Base-by-base conservation (phyloP, 2,797 vertebrate genomes). In the Ctenopoma kingsleyae region DNA sequence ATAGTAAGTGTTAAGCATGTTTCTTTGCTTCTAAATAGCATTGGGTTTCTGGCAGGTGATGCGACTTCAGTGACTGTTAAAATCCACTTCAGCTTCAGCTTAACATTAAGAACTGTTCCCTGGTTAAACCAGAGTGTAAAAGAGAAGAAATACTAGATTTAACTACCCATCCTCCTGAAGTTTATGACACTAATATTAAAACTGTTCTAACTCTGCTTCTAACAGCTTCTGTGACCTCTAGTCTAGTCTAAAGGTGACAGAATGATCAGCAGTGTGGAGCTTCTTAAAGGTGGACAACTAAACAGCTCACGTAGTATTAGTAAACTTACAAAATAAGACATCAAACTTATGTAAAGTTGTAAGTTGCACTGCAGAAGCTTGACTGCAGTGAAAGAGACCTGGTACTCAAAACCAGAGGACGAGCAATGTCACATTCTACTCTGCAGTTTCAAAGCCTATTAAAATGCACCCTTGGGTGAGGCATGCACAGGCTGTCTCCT, bases 401-500 rank as follows among this genome's bases (percentile, higher is more conserved):
- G 71, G 25, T 68, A 49, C 78, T 77, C 56, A 27, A 74, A 73
- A 82, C 65, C 82, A 84, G 70, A 91, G 90, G 86, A 89, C 90
- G 48, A 65, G 67, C 85, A 90, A 92, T 80, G 88, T 90, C 90
- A 89, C 52, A 67, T 78, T 81, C 77, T 36, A 64, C 78, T 64
- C 67, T 54, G 83, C 81, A 61, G 67, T 76, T 85, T 82, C 80
- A 91, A 89, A 90, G 89, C 86, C 81, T 76, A 89, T 89, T 91
- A 86, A 91, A 87, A 80, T 76, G 80, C 87, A 90, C 86, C 88
- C 90, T 86, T 81, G 83, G 82, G 87, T 90, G 84, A 86, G 81
- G 75, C 74, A n/a, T 61, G 55, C 69, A 71, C 76, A 78, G 36
- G 58, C 83, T 74, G 85, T 85, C 79, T 89, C 82, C 72, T 85